Base-by-base conservation (phyloP, 2,888 invertebrate species). In the Cryptus armator region DNA sequence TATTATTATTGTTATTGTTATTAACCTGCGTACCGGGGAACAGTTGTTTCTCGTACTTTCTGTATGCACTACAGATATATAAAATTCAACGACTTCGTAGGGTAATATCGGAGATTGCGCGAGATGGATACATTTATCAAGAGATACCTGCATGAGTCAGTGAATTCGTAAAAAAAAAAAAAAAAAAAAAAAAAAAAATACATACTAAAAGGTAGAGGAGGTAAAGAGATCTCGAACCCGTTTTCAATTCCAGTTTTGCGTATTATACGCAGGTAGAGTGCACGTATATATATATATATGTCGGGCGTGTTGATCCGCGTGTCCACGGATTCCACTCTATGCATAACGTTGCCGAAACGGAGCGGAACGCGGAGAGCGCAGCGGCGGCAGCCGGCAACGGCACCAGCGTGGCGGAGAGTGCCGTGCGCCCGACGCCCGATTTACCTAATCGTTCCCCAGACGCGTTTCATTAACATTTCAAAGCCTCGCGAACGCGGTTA, bases 381-480 rank as follows among this genome's bases (percentile, higher is more conserved):
- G 29, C 46, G 46, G 19, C 74, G 29, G 5, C 68, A 7, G 19
- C 66, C 66, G 5, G 43, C 59, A 29, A 29, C 59, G 9, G 68
- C 48, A 44, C 59, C 72, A 14, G 53, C 51, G 77, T 43, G 66
- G 67, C 74, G 51, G 44, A 76, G 59, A 76, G 72, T 72, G 72
- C 24, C 19, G 59, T 64, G 66, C 51, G 75, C 81, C 77, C 67
- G 81, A 84, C 81, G 84, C 84, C 81, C 84, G 86, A 87, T 87
- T 87, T 86, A 86, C 87, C 82, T 87, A 87, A 87, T 86, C 84
- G 86, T 77, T 87, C 83, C 81, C 84, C 83, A 80, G 84, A 81
- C 84, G 81, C 83, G 82, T 87, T 87, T 87, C 81, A 87, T 87
- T 87, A 87, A 87, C 82, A 87, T 87, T 87, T 87, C 83, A 83